Base-by-base conservation (phyloP, 2,797 vertebrate genomes). In the Arvicola amphibius region DNA sequence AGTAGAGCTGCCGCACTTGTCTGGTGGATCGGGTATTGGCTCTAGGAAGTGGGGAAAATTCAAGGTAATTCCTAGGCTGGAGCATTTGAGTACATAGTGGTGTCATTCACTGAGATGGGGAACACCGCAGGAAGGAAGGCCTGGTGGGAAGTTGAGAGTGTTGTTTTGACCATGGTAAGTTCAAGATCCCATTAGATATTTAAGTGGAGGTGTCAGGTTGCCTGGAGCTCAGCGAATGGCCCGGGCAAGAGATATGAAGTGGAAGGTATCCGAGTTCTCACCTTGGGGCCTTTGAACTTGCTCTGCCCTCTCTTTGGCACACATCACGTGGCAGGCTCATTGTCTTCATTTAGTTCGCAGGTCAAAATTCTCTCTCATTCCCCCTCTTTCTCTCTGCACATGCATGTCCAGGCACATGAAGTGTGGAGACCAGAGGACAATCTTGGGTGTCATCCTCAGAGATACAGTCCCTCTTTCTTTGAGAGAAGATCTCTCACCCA, bases 261-360 rank as follows among this genome's bases (percentile, higher is more conserved):
- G 37, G 73, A 92, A 90, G 19, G 32, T 46, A 69, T 80, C 19
- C 8, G 32, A 73, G 23, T 53, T 95, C 90, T 92, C n/a, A 88
- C 40, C 5, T 56, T 40, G 40, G 61, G 67, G 73, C 25, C 61
- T 96, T 95, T 92, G 88, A 96, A 76, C 69, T 88, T 83, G 56
- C 40, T 92, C 65, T 92, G 80, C 61, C 37, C 46, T 90, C 76
- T 74, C 65, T 37, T 83, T 80, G 56, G 25, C 29, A 53, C 16
- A 53, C 37, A 25, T 74, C 71, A 84, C 3, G 1, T 48, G 16
- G 4, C 77, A 19, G 14, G 8, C 17, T 92, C 19, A 37, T 90
- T 51, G 46, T 53, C 85, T n/a, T 69, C 81, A 56, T 67, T 84
- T 34, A 90, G 19, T 19, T 85, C 46, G 63, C 76, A 97, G 25